A percentile compares a stretch with the other conserved stretches of the same genome.
phyloP scores from a whole-genome alignment of 1,140 invertebrate genomes.

The Gerris buenoi region DNA sequence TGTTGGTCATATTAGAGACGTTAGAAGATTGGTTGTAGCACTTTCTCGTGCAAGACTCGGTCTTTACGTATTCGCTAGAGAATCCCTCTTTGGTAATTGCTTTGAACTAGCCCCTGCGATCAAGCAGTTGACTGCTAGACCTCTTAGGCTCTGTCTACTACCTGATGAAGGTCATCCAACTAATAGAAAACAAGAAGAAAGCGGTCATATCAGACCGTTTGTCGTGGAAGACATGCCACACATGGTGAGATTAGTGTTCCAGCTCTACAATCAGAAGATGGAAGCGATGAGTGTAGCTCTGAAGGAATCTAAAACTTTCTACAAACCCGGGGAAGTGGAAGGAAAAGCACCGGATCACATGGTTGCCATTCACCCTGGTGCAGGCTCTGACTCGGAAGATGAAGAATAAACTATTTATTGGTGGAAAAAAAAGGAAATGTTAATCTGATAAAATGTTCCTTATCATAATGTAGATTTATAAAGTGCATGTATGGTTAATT shows the following conservation, averaged over 20 bases:
- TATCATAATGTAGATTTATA: too few species aligned
- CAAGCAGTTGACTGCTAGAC: conserved; percentile 50
- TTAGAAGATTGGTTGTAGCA: conserved; percentile 89
- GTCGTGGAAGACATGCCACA: conserved; percentile 74
- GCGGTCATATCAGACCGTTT: conserved; percentile 30
- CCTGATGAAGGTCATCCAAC: conserved; percentile 66
- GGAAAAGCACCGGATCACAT: conserved; percentile 9
- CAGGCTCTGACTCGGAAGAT: conserved; percentile 11
- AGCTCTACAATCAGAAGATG: conserved; percentile 68
- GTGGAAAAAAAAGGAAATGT: neutral
- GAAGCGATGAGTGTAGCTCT: conserved; percentile 43
- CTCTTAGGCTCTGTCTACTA: conserved; percentile 57
- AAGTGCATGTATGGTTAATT: too few species aligned
- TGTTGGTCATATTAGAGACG: conserved; percentile 92
- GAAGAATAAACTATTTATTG: conserved; percentile 2
- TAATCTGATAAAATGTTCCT: too few species aligned
- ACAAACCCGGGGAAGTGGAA: conserved; percentile 12
- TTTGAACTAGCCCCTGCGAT: conserved; percentile 92
- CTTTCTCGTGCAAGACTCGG: conserved; percentile 96
- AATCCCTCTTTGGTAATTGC: conserved; percentile 86
- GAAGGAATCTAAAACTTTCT: conserved; percentile 24
- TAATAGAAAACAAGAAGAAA: conserved; percentile 34
- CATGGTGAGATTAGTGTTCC: conserved; percentile 84
- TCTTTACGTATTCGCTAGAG: conserved; percentile 88
- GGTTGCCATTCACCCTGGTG: conserved; percentile 15